Evolutionary conservation across 2,797 vertebrate species (phyloP).

Genomic region (Neostethus bicornis): DNA sequence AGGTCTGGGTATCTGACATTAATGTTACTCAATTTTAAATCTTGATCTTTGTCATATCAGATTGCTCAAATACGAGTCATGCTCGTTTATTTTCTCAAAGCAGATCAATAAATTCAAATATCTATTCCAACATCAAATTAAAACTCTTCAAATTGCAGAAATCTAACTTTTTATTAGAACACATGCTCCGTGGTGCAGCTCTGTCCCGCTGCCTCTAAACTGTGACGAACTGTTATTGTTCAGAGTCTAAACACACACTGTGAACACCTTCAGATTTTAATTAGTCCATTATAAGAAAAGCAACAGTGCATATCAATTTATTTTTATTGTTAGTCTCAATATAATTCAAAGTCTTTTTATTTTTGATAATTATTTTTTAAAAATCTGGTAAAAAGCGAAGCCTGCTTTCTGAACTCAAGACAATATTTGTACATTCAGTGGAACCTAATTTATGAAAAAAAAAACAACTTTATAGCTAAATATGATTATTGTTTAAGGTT

Average conservation of each 20-base stretch:
- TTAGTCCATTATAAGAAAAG: slow-evolving; percentile 12
- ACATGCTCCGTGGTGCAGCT: slow-evolving; percentile 24
- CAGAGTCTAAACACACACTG: slow-evolving; percentile 1
- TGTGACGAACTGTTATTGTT: slow-evolving; percentile 38
- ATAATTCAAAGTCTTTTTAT: slow-evolving; percentile 20
- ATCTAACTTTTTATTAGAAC: slow-evolving; percentile 40
- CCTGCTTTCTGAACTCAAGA: background rate
- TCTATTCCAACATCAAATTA: slow-evolving; percentile 18
- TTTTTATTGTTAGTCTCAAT: slow-evolving; percentile 8
- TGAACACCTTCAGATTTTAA: slow-evolving; percentile 20
- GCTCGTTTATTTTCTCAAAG: slow-evolving; percentile 10
- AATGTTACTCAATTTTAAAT: background rate
- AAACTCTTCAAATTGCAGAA: slow-evolving; percentile 35
- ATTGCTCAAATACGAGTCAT: too few species aligned
- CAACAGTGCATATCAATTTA: background rate
- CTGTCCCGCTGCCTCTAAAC: slow-evolving; percentile 29
- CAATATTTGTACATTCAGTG: too few species aligned
- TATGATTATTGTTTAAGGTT: slow-evolving; percentile 32
- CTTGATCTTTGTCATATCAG: too few species aligned
- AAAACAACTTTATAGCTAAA: slow-evolving; percentile 17
- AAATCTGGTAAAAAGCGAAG: slow-evolving; percentile 13
- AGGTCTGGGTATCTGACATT: background rate
- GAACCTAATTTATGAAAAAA: too few species aligned
- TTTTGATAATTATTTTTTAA: slow-evolving; percentile 3
- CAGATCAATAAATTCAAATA: slow-evolving; percentile 35